These are phyloP conservation scores for Ruditapes philippinarum DNA, from an alignment of 1,140 invertebrate species.

Conservation along the genomic window DNA sequence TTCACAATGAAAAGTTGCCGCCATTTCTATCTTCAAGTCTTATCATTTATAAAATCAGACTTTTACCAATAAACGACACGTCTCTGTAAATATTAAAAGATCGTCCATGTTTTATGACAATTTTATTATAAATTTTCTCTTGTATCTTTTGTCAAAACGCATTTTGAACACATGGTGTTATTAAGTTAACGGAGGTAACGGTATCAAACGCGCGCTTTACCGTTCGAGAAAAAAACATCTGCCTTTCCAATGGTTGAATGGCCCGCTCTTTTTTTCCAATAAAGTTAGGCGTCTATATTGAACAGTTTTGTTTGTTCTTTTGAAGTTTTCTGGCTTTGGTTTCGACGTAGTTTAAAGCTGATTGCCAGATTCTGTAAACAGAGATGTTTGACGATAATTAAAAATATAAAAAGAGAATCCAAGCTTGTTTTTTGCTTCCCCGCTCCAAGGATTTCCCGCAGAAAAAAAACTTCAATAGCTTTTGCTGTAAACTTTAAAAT, in stretches of 20 bases:
- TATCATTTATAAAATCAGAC: conserved; percentile 15
- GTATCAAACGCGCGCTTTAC: conserved; percentile 44
- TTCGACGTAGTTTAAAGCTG: background rate
- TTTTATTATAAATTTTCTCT: conserved; percentile 41
- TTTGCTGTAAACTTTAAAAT: too few relatives aligned
- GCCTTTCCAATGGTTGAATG: conserved; percentile 37
- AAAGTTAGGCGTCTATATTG: background rate
- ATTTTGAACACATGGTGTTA: background rate
- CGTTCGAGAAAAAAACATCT: conserved; percentile 44
- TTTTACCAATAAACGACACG: background rate
- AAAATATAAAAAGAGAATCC: too few relatives aligned
- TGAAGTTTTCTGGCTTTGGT: background rate
- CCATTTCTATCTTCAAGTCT: background rate
- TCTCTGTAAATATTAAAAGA: conserved; percentile 17
- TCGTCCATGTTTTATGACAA: conserved; percentile 35
- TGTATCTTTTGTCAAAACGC: background rate
- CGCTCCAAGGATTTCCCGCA: too few relatives aligned
- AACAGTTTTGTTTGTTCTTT: background rate
- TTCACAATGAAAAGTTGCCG: background rate
- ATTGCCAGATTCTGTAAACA: background rate
- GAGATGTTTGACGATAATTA: background rate
- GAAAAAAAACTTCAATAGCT: too few relatives aligned
- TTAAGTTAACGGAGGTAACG: conserved; percentile 49
- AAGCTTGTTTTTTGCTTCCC: too few relatives aligned
- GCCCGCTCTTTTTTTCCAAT: conserved; percentile 38